These are phyloP conservation scores for Galago senegalensis DNA, from an alignment of 2,797 vertebrate genomes.

Conservation along the genomic window DNA sequence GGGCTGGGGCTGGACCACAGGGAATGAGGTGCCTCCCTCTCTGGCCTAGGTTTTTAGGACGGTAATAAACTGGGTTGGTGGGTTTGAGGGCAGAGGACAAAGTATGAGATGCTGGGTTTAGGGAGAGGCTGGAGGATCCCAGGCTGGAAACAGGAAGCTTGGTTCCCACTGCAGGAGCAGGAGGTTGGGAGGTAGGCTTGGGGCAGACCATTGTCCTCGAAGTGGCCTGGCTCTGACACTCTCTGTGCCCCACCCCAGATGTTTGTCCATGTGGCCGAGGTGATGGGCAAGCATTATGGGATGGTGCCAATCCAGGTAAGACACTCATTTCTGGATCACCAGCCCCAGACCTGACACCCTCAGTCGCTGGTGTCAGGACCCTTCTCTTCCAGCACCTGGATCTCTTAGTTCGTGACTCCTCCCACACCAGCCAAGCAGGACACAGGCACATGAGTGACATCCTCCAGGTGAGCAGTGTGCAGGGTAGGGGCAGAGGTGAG, in stretches of 20 bases:
- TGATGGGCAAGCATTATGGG: constrained; percentile 82
- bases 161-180: accelerated
- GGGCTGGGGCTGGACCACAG: background rate
- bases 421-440: constrained; percentile 61
- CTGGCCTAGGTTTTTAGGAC: background rate
- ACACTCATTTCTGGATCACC: background rate
- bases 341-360: background rate
- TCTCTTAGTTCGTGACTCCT: constrained; percentile 77
- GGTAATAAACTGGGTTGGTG: background rate
- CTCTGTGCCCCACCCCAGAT: constrained; percentile 61
- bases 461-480: constrained; percentile 74
- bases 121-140: background rate
- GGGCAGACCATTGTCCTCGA: background rate
- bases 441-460: constrained; percentile 10
- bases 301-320: constrained; percentile 85
- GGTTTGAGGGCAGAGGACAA: background rate
- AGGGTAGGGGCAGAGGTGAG: no score
- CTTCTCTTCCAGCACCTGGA: constrained; percentile 80
- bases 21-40: background rate
- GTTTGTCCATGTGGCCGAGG: constrained; percentile 80
- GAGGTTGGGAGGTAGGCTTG: background rate
- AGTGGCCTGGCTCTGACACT: background rate
- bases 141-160: background rate
- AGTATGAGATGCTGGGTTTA: background rate
- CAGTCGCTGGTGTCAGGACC: background rate